phyloP scores from a whole-genome alignment of 2,113 vertebrate genomes.

The Hepsetus odoe region DNA sequence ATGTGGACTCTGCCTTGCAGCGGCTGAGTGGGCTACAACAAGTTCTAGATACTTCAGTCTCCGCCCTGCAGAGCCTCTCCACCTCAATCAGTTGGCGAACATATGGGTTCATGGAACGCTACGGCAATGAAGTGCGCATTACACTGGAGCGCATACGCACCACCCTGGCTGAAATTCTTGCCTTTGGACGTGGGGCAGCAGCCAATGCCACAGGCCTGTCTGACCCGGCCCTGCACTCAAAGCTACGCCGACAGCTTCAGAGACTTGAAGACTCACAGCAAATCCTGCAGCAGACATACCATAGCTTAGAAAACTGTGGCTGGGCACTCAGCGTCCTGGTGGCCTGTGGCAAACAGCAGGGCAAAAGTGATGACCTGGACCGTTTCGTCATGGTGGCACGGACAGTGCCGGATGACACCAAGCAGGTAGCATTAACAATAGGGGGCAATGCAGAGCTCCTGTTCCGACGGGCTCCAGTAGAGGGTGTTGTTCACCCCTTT shows the following conservation, averaged over 20 bases:
- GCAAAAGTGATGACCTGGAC: constrained; percentile 88
- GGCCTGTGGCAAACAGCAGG: constrained; percentile 71
- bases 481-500: constrained; percentile 63
- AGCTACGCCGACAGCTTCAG: constrained; percentile 87
- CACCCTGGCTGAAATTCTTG: constrained; percentile 80
- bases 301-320: constrained; percentile 79
- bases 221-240: constrained; percentile 82
- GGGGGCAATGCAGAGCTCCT: constrained; percentile 81
- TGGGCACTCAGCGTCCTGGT: constrained; percentile 85
- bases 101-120: constrained; percentile 83
- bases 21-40: constrained; percentile 83
- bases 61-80: constrained; percentile 75
- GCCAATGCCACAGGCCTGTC: constrained; percentile 82
- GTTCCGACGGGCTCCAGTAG: constrained; percentile 71
- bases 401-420: constrained; percentile 86
- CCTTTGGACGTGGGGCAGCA: constrained; percentile 81
- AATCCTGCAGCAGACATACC: constrained; percentile 89
- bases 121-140: constrained; percentile 82
- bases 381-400: constrained; percentile 92
- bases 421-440: constrained; percentile 88
- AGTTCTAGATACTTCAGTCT: constrained; percentile 76
- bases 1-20: constrained; percentile 86
- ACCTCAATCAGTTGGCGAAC: constrained; percentile 86
- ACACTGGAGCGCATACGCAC: constrained; percentile 83
- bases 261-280: constrained; percentile 92